A percentile compares a stretch with the other conserved stretches of the same genome.
Evolutionary conservation across 2,888 invertebrate genomes (phyloP).

Genomic region (Syritta pipiens): DNA sequence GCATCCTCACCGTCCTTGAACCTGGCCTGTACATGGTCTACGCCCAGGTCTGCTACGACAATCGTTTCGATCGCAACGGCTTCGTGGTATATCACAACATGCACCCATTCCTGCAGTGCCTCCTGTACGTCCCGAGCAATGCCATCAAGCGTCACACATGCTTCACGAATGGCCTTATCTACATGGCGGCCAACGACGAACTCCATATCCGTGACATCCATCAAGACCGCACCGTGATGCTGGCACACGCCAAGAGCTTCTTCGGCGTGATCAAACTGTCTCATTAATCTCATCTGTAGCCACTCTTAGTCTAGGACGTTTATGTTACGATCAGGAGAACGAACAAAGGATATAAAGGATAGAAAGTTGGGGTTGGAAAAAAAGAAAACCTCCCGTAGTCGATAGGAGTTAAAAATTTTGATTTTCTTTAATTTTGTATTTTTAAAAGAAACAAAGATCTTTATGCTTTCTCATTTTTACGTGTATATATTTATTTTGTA

Average conservation of each 20-base stretch:
- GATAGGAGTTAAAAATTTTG: conserved; percentile 6
- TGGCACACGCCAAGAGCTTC: conserved; percentile 88
- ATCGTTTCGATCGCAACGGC: conserved; percentile 87
- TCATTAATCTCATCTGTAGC: conserved; percentile 38
- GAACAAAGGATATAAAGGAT: too few relatives aligned
- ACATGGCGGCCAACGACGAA: conserved; percentile 83
- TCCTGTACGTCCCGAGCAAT: conserved; percentile 83
- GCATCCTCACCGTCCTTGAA: conserved; percentile 85
- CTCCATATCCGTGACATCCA: conserved; percentile 85
- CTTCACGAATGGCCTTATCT: conserved; percentile 85
- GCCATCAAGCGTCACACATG: conserved; percentile 86
- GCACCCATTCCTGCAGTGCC: conserved; percentile 86
- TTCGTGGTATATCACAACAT: conserved; percentile 85
- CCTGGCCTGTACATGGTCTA: conserved; percentile 88
- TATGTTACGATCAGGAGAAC: conserved; percentile 1
- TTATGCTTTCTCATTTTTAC: conserved; percentile 23
- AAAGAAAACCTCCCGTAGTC: too few relatives aligned
- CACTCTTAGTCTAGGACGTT: too few relatives aligned
- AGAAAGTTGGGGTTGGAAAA: too few relatives aligned
- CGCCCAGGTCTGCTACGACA: conserved; percentile 89
- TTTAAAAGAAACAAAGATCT: conserved; percentile 23
- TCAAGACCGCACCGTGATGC: conserved; percentile 74
- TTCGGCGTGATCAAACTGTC: conserved; percentile 90
- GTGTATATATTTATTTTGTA: conserved; percentile 68
- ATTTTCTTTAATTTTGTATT: conserved; percentile 2